These are phyloP conservation scores for Homalodisca vitripennis DNA, from an alignment of 1,140 invertebrate species.

Conservation along the genomic window DNA sequence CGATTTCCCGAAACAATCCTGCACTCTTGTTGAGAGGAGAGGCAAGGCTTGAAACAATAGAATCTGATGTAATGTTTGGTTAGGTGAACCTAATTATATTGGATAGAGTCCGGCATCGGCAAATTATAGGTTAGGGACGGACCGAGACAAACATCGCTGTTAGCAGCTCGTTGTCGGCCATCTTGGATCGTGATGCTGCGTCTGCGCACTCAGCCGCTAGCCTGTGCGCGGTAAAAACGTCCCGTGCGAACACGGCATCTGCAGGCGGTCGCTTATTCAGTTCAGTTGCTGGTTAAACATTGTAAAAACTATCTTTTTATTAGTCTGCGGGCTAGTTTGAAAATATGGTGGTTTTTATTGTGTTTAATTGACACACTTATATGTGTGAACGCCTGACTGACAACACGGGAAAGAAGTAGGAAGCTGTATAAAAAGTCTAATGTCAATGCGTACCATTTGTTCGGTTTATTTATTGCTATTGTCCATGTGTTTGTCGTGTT, in stretches of 20 bases:
- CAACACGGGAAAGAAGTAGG: too few relatives aligned
- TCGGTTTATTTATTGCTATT: too few relatives aligned
- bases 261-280: background rate
- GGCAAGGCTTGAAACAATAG: conserved; percentile 9
- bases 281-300: background rate
- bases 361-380: too few relatives aligned
- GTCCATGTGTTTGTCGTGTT: too few relatives aligned
- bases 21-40: background rate
- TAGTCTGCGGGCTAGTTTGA: too few relatives aligned
- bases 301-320: background rate
- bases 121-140: conserved; percentile 20
- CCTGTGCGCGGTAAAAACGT: background rate
- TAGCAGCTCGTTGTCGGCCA: conserved; percentile 21
- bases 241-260: background rate
- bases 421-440: too few relatives aligned
- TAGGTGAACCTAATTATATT: conserved; percentile 26
- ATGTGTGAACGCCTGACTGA: too few relatives aligned
- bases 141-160: conserved; percentile 22
- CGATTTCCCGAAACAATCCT: background rate
- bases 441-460: too few relatives aligned
- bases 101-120: conserved; percentile 5
- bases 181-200: conserved; percentile 24
- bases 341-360: too few relatives aligned
- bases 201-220: background rate
- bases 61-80: conserved; percentile 25